Evolutionary conservation across 2,797 vertebrate genomes (phyloP), one percentile per base, ranked within the genome.

Genomic region (Furcifer pardalis): DNA sequence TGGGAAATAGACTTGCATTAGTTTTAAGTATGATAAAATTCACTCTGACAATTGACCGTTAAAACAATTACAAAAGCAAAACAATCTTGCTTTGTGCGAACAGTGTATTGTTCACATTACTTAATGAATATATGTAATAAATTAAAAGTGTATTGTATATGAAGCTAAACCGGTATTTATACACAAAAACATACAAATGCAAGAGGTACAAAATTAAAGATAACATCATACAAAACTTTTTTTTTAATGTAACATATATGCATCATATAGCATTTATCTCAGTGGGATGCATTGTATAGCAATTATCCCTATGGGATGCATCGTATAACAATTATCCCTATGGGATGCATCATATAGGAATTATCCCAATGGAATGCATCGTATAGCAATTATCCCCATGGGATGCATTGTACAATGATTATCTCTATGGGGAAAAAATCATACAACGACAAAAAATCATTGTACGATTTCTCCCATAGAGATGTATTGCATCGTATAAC

Each of bases 21-120:
- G 86, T 89, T 92, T 95, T 94, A 95, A 94, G 82, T 90, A 88
- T 90, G 90, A 94, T 91, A 90, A 94, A 95, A 91, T 93, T 81
- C 72, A 86, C 77, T 76, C 81, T 87, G 87, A 92, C 91, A 95
- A 94, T 93, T 94, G 94, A 92, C 71, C 69, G 75, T 90, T 19
- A 86, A 95, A 84, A 83, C 85, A 86, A 15, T 52, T 52, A 56
- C 52, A 56, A 19, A 56, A 56, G 19, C 84, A 92, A 89, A 89
- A 91, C 84, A 93, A 69, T 32, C 74, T 85, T 35, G 63, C 84
- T 89, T 90, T 89, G 89, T 92, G 88, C 91, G 85, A 94, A 89
- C 92, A 92, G 82, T 82, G 56, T 42, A 82, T 83, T 77, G 79
- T 84, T 92, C 82, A 87, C 87, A 86, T 62, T 1, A 3, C 83